A percentile compares a stretch with the other conserved stretches of the same genome.
Evolutionary conservation across 1,140 invertebrate genomes (phyloP).

Genomic region (Zelostemma sp.): DNA sequence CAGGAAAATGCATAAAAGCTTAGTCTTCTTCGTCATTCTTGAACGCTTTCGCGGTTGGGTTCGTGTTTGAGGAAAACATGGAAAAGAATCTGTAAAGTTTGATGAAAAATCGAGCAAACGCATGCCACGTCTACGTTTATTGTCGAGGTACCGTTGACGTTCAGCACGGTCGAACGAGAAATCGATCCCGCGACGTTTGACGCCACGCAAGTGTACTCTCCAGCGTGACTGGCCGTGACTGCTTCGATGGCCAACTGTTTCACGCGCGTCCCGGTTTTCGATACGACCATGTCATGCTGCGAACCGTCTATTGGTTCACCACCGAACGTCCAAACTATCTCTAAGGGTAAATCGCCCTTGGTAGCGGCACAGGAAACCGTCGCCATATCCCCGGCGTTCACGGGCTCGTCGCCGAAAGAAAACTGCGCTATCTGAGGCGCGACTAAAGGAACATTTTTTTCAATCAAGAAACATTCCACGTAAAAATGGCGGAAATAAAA

Average conservation of each 20-base stretch:
- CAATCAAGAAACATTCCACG: too few species aligned
- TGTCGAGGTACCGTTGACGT: conserved; percentile 77
- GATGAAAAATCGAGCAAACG: not conserved
- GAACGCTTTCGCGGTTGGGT: too few species aligned
- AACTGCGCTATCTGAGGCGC: conserved; percentile 80
- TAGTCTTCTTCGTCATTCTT: not conserved
- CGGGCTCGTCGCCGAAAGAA: conserved; percentile 77
- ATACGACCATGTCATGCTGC: conserved; percentile 60
- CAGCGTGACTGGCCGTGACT: conserved; percentile 78
- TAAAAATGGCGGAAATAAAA: too few species aligned
- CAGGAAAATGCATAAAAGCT: not conserved
- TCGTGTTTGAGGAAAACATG: too few species aligned
- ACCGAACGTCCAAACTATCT: conserved; percentile 77
- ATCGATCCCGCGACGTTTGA: conserved; percentile 80
- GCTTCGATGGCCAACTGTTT: conserved; percentile 79
- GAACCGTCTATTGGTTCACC: conserved; percentile 59
- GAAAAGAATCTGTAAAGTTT: too few species aligned
- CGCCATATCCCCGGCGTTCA: conserved; percentile 80
- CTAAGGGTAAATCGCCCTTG: conserved; percentile 78
- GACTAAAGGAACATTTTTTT: conserved; percentile 69
- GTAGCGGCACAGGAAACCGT: conserved; percentile 79
- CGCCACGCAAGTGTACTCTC: conserved; percentile 84
- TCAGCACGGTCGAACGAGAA: conserved; percentile 76
- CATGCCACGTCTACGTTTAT: conserved; percentile 21
- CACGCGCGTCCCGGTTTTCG: conserved; percentile 72